Base-by-base conservation (phyloP, 2,797 vertebrate genomes). In the Brachyalestes nurse region DNA sequence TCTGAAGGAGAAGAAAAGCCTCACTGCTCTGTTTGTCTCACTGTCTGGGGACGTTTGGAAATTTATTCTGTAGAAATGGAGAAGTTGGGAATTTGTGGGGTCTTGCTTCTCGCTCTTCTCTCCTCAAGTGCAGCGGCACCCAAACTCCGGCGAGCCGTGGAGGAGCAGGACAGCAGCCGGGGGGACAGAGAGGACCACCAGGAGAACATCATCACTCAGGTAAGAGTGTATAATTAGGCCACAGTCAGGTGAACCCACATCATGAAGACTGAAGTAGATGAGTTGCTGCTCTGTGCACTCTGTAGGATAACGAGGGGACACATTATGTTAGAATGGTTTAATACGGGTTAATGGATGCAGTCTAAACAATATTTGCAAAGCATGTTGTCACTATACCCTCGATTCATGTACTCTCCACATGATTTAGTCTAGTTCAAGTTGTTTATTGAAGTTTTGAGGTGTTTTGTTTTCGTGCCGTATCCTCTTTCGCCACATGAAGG, bases 191-290 rank as follows among this genome's bases (percentile, higher is more conserved):
- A 86, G 2, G 93, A 96, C 60, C 95, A 90, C 77, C 94, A 94
- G 70, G 94, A 96, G 79, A 95, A 92, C 90, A 92, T 96, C 83
- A 86, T 97, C 40, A 95, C 96, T 0, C 95, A 96, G 97, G 97
- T 99, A 93, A 70, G 87, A 40, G 38, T 34, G 34, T 34, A 34
- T 34, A 34, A 34, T 0, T 34, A 2, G 34, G 2, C 34, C 34
- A 34, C 5, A 34, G 34, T 34, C 34, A 34, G 34, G 34, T 34
- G 34, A 34, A 34, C 2, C 4, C 34, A 2, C 5, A 2, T 4
- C 2, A 34, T 34, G 34, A 34, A 34, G 34, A 34, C 42, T 45
- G 42, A 7, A 8, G 42, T 45, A 45, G 10, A 45, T 45, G 42
- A 45, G 42, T 7, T 7, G 0, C 42, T 45, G 42, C 42, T 45